Evolutionary conservation across 2,888 invertebrate genomes (phyloP), one percentile per base, ranked within the genome.

Genomic region (Clitarchus hookeri): DNA sequence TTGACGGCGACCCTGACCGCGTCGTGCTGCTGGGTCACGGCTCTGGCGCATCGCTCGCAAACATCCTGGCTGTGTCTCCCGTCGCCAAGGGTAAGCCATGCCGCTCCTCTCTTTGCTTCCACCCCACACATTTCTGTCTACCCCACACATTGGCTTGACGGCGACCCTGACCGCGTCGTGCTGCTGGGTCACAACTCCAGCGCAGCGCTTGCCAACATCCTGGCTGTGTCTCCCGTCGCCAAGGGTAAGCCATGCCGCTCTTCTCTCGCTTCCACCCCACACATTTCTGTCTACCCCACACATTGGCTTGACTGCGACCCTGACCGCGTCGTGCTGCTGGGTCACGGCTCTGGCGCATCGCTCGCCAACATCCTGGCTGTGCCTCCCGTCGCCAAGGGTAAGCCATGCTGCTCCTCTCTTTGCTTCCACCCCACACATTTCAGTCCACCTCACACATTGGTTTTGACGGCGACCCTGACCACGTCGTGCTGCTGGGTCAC

Each of bases 221-320:
- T 99, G 87, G 96, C 98, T 89, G 96, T 99, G 65, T 98, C 99
- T 77, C 98, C 99, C 27, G 97, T 98, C 89, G 96, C 97, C 84
- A 96, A 96, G 95, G 98, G 98, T 98, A 93, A 91, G 91, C 89
- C 36, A 53, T 48, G 12, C 65, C 26, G 0, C 44, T 0, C 44
- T 16, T 12, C 44, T 16, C 0, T 0, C 48, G 0, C n/a, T 44
- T 9, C 8, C 53, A 53, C 12, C 8, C 53, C 12, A 36, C 36
- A 36, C 36, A 36, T 36, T 4, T 36, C 1, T 36, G 36, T 36
- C 36, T n/a, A n/a, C n/a, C n/a, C n/a, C n/a, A n/a, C n/a, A n/a
- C n/a, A n/a, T n/a, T n/a, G n/a, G n/a, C n/a, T n/a, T n/a, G 98
- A 98, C 36, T 99, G 99, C 26, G 98, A 99, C 93, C 96, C 98